Evolutionary conservation across 1,140 invertebrate species (phyloP).

Genomic region (Heliconius melpomene): DNA sequence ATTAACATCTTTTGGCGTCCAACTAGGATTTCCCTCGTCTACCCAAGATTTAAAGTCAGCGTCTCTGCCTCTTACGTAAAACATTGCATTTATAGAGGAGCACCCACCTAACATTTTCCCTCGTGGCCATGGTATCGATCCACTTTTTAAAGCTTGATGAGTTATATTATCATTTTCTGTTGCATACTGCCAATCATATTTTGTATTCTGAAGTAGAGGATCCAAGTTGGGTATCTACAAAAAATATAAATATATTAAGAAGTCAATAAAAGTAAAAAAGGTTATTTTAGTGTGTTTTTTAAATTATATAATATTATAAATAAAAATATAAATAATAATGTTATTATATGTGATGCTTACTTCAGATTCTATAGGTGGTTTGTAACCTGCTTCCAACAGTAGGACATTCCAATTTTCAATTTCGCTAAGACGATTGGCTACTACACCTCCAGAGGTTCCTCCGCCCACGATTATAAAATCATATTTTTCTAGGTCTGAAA

Average conservation of each 20-base stretch:
- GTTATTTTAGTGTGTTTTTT: slow-evolving; percentile 16
- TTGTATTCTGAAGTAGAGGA: slow-evolving; percentile 44
- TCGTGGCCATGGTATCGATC: slow-evolving; percentile 82
- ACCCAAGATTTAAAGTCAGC: slow-evolving; percentile 85
- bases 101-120: slow-evolving; percentile 88
- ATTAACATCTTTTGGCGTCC: slow-evolving; percentile 67
- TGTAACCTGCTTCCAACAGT: slow-evolving; percentile 82
- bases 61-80: slow-evolving; percentile 85
- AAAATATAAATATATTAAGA: neutral
- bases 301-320: no score
- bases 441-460: slow-evolving; percentile 72
- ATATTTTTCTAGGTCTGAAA: slow-evolving; percentile 36
- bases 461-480: slow-evolving; percentile 67
- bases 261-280: no score
- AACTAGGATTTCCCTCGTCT: slow-evolving; percentile 74
- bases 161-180: slow-evolving; percentile 64
- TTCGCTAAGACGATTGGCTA: slow-evolving; percentile 76
- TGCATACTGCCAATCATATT: slow-evolving; percentile 84
- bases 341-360: slow-evolving; percentile 38
- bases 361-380: slow-evolving; percentile 62
- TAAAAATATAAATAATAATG: no score
- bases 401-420: slow-evolving; percentile 63
- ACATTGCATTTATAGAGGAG: slow-evolving; percentile 89
- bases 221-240: slow-evolving; percentile 49
- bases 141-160: slow-evolving; percentile 56